These are phyloP conservation scores for Carassius carassius DNA, from an alignment of 2,113 vertebrate species.

Conservation along the genomic window DNA sequence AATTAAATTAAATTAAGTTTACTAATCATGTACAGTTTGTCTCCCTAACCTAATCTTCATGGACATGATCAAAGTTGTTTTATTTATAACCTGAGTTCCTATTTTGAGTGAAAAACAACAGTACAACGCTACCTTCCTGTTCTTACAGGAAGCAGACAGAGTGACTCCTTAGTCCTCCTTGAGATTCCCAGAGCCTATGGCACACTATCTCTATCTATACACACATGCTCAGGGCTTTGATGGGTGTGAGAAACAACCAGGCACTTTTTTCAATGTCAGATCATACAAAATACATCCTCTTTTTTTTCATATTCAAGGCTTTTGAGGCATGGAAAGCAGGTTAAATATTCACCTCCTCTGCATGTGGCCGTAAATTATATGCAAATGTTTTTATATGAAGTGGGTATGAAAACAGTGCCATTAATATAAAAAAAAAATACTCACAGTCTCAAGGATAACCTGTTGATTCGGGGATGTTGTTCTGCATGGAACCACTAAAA, in stretches of 20 bases:
- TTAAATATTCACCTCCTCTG: neutral
- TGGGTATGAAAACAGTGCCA: neutral
- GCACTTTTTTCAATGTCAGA: constrained; percentile 40
- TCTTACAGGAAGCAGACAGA: constrained; percentile 78
- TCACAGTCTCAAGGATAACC: constrained; percentile 78
- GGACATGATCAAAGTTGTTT: constrained; percentile 42
- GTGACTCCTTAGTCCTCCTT: constrained; percentile 69
- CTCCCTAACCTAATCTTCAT: constrained; percentile 60
- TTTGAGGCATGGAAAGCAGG: constrained; percentile 16
- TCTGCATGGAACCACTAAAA: constrained; percentile 79
- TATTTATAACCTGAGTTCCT: constrained; percentile 67
- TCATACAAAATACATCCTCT: constrained; percentile 14
- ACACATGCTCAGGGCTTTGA: constrained; percentile 46
- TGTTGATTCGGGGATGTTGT: constrained; percentile 78
- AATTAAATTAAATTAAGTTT: neutral
- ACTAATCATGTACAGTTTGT: neutral
- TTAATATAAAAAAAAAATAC: constrained; percentile 46
- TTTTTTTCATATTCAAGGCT: neutral
- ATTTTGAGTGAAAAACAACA: constrained; percentile 65
- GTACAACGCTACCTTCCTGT: constrained; percentile 76
- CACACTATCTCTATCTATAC: constrained; percentile 57
- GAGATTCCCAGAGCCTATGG: constrained; percentile 60
- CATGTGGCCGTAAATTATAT: neutral
- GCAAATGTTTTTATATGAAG: neutral
- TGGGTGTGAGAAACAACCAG: constrained; percentile 63